Evolutionary conservation across 2,888 invertebrate species (phyloP), one percentile per base, ranked within the genome.

Genomic region (Eupithecia dodoneata): DNA sequence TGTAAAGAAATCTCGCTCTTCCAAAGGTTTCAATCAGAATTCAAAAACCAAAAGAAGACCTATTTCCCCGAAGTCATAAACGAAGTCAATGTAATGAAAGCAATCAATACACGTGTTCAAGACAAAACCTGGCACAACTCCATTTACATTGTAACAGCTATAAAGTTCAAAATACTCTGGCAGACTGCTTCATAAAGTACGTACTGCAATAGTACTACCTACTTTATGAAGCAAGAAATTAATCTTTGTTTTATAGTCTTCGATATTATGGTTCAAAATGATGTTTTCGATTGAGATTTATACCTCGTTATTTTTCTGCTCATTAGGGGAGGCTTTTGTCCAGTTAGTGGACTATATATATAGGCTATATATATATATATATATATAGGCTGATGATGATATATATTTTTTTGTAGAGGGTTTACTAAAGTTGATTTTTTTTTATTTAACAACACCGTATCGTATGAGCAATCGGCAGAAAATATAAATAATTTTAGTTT

Each of bases 91-190:
- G 4, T 4, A 30, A 65, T 65, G 12, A 65, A 65, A 65, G n/a
- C 55, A 55, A 55, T 65, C 65, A 65, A 65, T 65, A 63, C 63
- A 63, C 63, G 30, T 63, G 63, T 10, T 63, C 63, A 63, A 63
- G 63, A 12, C 10, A 41, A 41, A 65, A 65, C 30, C 65, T 65
- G 65, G 65, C 65, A 65, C 65, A 65, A 12, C 2, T 41, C 65
- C 65, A 65, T 41, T 55, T 12, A 41, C 30, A 18, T 30, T 30
- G 13, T 41, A 12, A 63, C 30, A 10, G 18, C 41, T 30, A 13
- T 41, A 65, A 65, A 41, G 65, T 65, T 65, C 41, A 65, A 65
- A 65, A 30, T 41, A 15, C 65, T 30, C 65, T 41, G 63, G 12
- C 63, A 30, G 12, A 12, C 30, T 55, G 55, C 30, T 30, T 30